These are phyloP conservation scores for Haplochromis vanheusdeni DNA, from an alignment of 2,113 vertebrate species.

Conservation along the genomic window DNA sequence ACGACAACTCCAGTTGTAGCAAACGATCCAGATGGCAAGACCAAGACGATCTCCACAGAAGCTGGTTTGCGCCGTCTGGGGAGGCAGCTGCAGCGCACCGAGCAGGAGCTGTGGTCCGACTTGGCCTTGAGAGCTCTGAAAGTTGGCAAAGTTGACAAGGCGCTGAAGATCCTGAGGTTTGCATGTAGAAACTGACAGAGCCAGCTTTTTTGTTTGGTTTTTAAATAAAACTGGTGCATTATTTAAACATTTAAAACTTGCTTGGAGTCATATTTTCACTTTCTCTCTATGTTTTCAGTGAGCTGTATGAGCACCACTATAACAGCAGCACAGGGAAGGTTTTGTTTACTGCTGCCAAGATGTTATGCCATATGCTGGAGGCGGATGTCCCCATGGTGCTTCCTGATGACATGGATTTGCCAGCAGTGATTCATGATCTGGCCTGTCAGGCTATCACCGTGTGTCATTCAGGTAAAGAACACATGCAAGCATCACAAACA, in stretches of 20 bases:
- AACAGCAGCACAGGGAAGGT: slow-evolving; percentile 75
- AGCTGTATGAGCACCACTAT: slow-evolving; percentile 79
- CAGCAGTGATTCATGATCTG: slow-evolving; percentile 78
- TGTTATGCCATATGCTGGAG: slow-evolving; percentile 84
- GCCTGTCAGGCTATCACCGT: slow-evolving; percentile 84
- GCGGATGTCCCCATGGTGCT: slow-evolving; percentile 76
- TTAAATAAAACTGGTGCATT: background rate
- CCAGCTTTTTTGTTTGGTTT: background rate
- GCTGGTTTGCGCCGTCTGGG: slow-evolving; percentile 76
- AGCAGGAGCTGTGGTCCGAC: slow-evolving; percentile 78
- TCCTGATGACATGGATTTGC: slow-evolving; percentile 75
- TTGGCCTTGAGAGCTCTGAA: slow-evolving; percentile 78
- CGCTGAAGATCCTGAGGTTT: slow-evolving; percentile 84
- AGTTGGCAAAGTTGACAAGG: slow-evolving; percentile 76
- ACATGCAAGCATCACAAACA: background rate
- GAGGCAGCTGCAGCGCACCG: slow-evolving; percentile 74
- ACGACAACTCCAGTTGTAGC: background rate
- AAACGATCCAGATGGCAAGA: slow-evolving; percentile 55
- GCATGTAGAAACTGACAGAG: background rate
- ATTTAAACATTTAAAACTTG: background rate
- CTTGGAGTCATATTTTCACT: background rate
- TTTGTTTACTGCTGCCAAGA: slow-evolving; percentile 79
- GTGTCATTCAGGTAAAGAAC: slow-evolving; percentile 80
- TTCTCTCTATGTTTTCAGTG: slow-evolving; percentile 35
- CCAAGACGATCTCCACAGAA: slow-evolving; percentile 53